phyloP scores from a whole-genome alignment of 1,140 invertebrate genomes.

The Drosophila sp. region DNA sequence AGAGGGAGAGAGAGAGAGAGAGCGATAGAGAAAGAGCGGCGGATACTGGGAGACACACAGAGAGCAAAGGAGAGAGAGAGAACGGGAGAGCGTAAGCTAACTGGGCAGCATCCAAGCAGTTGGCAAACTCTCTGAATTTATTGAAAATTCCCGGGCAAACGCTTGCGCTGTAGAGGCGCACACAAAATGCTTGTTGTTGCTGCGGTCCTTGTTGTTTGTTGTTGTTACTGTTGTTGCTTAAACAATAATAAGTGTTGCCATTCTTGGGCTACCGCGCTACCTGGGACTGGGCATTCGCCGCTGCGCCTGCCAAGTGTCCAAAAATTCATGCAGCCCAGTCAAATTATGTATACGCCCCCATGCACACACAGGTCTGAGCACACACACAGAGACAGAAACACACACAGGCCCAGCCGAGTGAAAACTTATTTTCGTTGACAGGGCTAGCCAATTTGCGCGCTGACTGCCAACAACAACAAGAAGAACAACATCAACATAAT shows the following conservation, averaged over 20 bases:
- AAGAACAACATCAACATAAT: conserved; percentile 34
- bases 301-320: conserved; percentile 56
- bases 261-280: conserved; percentile 63
- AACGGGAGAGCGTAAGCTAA: neutral
- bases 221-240: conserved; percentile 51
- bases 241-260: conserved; percentile 82
- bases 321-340: conserved; percentile 76
- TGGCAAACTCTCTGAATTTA: conserved; percentile 45
- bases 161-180: conserved; percentile 69
- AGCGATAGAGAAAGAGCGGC: neutral
- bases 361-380: conserved; percentile 29
- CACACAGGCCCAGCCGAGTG: conserved; percentile 32
- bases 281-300: conserved; percentile 51
- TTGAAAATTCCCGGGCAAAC: conserved; percentile 83
- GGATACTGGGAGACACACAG: conserved; percentile 2
- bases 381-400: no score
- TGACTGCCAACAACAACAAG: conserved; percentile 64
- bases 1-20: neutral
- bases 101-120: conserved; percentile 34
- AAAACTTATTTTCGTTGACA: conserved; percentile 66
- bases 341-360: conserved; percentile 80
- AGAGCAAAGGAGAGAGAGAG: conserved; percentile 1
- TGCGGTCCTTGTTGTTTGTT: conserved; percentile 17
- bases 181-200: conserved; percentile 45
- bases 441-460: conserved; percentile 78